These are phyloP conservation scores for Lochmaea crataegi DNA, from an alignment of 2,888 invertebrate species.

Conservation along the genomic window DNA sequence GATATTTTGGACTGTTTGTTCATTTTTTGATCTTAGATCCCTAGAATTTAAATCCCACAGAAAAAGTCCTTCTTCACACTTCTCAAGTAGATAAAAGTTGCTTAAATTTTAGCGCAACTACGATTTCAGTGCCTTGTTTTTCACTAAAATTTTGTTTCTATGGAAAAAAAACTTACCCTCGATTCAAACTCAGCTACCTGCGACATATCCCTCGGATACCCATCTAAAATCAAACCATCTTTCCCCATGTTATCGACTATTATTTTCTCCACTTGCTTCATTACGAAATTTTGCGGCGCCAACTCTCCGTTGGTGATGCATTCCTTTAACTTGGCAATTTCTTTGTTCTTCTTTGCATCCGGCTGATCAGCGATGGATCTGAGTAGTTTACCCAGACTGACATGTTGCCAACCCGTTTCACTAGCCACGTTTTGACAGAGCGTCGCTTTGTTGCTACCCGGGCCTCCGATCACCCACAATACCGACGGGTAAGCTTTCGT, in stretches of 20 bases:
- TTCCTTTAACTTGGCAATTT: conserved; percentile 69
- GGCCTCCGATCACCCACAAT: conserved; percentile 79
- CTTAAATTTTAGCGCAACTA: too few species aligned
- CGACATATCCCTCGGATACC: conserved; percentile 90
- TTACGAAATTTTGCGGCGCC: conserved; percentile 81
- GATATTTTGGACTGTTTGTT: too few species aligned
- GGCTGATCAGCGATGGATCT: conserved; percentile 75
- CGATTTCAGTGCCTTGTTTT: too few species aligned
- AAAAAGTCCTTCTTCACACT: too few species aligned
- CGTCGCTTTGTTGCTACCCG: conserved; percentile 89
- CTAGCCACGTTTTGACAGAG: conserved; percentile 80
- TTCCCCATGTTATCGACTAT: conserved; percentile 71
- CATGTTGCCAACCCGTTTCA: conserved; percentile 69
- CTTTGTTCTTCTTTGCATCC: conserved; percentile 61
- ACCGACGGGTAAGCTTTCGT: conserved; percentile 62
- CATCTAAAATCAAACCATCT: conserved; percentile 90
- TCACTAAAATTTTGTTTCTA: too few species aligned
- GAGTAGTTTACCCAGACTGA: conserved; percentile 78
- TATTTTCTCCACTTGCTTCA: conserved; percentile 79
- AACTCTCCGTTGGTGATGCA: conserved; percentile 84
- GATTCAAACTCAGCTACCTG: conserved; percentile 91
- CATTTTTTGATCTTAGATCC: too few species aligned
- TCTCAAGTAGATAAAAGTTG: too few species aligned
- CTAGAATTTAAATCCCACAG: too few species aligned
- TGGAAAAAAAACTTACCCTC: conserved; percentile 71